These are phyloP conservation scores for Microplitis mediator DNA, from an alignment of 1,140 invertebrate genomes.

Conservation along the genomic window DNA sequence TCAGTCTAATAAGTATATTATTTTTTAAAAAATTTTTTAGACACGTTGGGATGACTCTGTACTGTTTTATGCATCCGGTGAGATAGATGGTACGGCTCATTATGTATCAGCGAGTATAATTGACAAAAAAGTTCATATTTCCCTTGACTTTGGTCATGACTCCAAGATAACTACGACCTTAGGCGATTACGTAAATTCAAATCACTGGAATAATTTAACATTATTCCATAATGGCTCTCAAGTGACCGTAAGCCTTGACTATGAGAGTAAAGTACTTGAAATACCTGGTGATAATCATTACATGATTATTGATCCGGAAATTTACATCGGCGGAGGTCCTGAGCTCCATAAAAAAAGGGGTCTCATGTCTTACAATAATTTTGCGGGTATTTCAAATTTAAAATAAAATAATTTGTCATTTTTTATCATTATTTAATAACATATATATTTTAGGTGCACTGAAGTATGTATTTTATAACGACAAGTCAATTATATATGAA, in stretches of 20 bases:
- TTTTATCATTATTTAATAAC: constrained; percentile 1
- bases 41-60: constrained; percentile 86
- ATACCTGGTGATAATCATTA: constrained; percentile 76
- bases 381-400: constrained; percentile 52
- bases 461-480: constrained; percentile 92
- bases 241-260: constrained; percentile 77
- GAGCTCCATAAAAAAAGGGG: constrained; percentile 79
- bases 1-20: too few species aligned
- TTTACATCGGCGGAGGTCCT: constrained; percentile 87
- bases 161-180: constrained; percentile 70
- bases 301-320: constrained; percentile 90
- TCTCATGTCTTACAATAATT: constrained; percentile 75
- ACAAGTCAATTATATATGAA: constrained; percentile 88
- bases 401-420: not conserved
- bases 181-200: constrained; percentile 72
- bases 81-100: constrained; percentile 77
- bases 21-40: constrained; percentile 54
- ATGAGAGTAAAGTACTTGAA: constrained; percentile 70
- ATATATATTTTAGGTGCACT: constrained; percentile 73
- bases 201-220: constrained; percentile 89
- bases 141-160: constrained; percentile 84
- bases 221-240: constrained; percentile 77
- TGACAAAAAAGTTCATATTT: constrained; percentile 77
- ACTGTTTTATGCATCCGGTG: constrained; percentile 85
- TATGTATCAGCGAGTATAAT: constrained; percentile 83